These are phyloP conservation scores for Atherinomorus stipes DNA, from an alignment of 2,113 vertebrate genomes.

Conservation along the genomic window DNA sequence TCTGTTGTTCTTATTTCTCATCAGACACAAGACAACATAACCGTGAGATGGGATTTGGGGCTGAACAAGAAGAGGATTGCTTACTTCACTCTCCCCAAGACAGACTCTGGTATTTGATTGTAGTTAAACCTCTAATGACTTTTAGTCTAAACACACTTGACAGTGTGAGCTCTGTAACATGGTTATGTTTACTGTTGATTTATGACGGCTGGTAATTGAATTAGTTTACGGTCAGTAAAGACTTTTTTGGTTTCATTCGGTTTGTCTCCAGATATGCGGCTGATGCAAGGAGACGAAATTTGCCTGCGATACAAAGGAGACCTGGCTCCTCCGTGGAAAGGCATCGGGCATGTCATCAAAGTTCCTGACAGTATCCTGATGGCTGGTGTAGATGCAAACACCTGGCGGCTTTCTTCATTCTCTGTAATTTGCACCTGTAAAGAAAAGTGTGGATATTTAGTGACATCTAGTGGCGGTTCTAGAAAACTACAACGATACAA, in stretches of 20 bases:
- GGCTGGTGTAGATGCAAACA: neutral
- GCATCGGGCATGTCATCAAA: constrained; percentile 98
- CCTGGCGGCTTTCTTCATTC: neutral
- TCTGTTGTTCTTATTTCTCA: neutral
- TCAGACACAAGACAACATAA: constrained; percentile 99
- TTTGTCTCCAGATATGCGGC: constrained; percentile 90
- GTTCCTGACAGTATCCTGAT: constrained; percentile 99
- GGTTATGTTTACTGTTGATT: neutral
- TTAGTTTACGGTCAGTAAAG: too few relatives aligned
- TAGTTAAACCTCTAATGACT: neutral
- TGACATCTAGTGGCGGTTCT: constrained; percentile 40
- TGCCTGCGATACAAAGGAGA: constrained; percentile 97
- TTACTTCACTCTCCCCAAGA: constrained; percentile 99
- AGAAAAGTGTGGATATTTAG: constrained; percentile 5
- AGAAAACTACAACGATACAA: neutral
- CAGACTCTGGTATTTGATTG: constrained; percentile 88
- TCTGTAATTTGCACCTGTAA: neutral
- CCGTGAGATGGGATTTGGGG: constrained; percentile 98
- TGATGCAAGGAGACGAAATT: constrained; percentile 99
- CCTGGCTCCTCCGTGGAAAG: constrained; percentile 95
- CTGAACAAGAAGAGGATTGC: constrained; percentile 99
- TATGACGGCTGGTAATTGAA: too few relatives aligned
- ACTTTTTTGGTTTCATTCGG: neutral
- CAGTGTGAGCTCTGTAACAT: neutral
- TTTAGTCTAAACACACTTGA: neutral